Evolutionary conservation across 2,113 vertebrate species (phyloP), one percentile per base, ranked within the genome.

Genomic region (Poeciliopsis retropinna): DNA sequence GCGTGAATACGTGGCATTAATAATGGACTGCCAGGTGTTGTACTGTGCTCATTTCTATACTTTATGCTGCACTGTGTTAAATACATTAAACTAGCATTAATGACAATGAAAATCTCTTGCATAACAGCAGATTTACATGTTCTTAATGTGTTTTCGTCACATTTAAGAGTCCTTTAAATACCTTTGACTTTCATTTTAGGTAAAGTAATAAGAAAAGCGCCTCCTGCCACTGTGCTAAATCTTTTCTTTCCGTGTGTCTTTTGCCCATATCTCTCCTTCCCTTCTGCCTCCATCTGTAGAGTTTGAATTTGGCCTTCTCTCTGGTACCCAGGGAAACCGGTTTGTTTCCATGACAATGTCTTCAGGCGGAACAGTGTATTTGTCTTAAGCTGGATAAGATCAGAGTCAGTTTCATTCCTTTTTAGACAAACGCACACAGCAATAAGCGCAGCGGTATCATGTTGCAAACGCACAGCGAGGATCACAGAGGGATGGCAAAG

Each of bases 291-390:
- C 64, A 70, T 61, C 60, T 69, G 64, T 60, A 66, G 73, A 73
- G 81, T 80, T 85, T 72, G 67, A 79, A 82, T 92, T 87, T 87
- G 89, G 87, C 89, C 87, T 81, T 85, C 79, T 84, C 89, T 80
- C 81, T 75, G 88, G 88, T 89, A 91, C 92, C 91, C 90, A 87
- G 89, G 92, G 88, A 93, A 91, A 92, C 91, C 83, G 34, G 84
- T 87, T 87, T 92, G 92, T 92, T 93, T 91, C 92, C 91, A 93
- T 93, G 92, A 92, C 92, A 85, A 93, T 92, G 88, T 92, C 90
- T 91, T 88, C 88, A 89, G 90, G 88, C 90, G 74, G 88, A 91
- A 85, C 88, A 87, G 86, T 82, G 88, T 86, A 86, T 92, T 92
- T 93, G 91, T 93, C 87, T 93, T 92, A 91, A 90, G 87, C 84